Percentiles rank a stretch among this genome's conserved stretches.
Evolutionary conservation across 1,140 invertebrate genomes (phyloP).

Genomic region (Ceratoteleas bidentatus): DNA sequence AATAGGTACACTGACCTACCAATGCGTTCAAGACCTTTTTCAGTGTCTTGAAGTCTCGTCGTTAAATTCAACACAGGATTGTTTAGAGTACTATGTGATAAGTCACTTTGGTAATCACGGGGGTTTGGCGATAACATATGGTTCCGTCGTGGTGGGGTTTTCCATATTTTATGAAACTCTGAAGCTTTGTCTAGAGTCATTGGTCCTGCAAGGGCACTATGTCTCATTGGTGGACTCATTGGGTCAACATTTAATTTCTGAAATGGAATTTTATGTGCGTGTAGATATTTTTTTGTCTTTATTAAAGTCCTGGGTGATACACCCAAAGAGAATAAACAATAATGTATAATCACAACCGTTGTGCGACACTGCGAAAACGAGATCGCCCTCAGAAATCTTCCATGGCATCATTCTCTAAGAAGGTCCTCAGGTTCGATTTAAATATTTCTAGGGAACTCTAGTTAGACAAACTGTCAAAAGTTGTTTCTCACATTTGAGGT

Average conservation of each 20-base stretch:
- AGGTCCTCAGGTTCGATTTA: no score
- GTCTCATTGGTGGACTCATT: constrained; percentile 86
- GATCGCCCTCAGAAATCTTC: no score
- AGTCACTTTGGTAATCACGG: constrained; percentile 43
- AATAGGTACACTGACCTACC: constrained; percentile 84
- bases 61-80: constrained; percentile 70
- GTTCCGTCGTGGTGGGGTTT: constrained; percentile 86
- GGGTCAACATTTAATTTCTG: constrained; percentile 85
- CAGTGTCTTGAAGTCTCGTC: constrained; percentile 87
- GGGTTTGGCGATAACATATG: constrained; percentile 62
- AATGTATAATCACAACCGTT: no score
- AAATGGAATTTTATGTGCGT: no score
- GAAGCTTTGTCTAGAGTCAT: constrained; percentile 89
- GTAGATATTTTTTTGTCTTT: no score
- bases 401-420: no score
- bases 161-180: constrained; percentile 89
- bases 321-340: no score
- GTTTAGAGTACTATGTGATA: constrained; percentile 64
- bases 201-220: constrained; percentile 91
- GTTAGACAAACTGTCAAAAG: no score
- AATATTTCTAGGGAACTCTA: no score
- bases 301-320: no score
- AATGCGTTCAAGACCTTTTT: constrained; percentile 92
- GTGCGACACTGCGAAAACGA: no score
- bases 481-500: no score